Conservation (phyloP, 2,888 invertebrate genomes). For the Amphipyra berbera region DNA sequence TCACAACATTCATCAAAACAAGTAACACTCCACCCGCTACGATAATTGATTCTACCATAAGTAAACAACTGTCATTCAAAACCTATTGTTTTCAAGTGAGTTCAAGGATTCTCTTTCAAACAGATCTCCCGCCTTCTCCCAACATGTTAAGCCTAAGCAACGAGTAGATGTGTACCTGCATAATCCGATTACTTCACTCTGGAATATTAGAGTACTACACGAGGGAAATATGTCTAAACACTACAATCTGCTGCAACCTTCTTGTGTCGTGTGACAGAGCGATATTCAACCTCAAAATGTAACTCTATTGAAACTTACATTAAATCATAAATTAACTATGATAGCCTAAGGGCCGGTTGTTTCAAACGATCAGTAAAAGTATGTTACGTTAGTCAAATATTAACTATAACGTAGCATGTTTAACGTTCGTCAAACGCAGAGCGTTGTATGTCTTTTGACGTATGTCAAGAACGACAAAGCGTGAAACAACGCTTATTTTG, state of each 20-base stretch:
- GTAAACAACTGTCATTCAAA: constrained; percentile 6
- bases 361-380: no score
- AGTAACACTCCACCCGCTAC: neutral
- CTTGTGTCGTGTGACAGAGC: constrained; percentile 17
- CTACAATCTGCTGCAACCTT: constrained; percentile 64
- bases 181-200: constrained; percentile 82
- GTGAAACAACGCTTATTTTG: no score
- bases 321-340: no score
- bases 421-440: no score
- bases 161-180: constrained; percentile 61
- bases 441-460: no score
- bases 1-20: neutral
- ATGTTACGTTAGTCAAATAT: no score
- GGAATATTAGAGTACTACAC: constrained; percentile 78
- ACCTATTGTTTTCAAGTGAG: constrained; percentile 21
- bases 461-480: no score
- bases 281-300: constrained; percentile 26
- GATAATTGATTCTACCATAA: neutral
- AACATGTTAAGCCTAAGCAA: constrained; percentile 62
- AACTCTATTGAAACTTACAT: constrained; percentile 21
- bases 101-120: constrained; percentile 39
- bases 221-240: constrained; percentile 83
- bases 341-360: no score
- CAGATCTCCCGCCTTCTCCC: constrained; percentile 44
- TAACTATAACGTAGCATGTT: no score